Evolutionary conservation across 2,888 invertebrate genomes (phyloP).

Genomic region (Trilocha varians): DNA sequence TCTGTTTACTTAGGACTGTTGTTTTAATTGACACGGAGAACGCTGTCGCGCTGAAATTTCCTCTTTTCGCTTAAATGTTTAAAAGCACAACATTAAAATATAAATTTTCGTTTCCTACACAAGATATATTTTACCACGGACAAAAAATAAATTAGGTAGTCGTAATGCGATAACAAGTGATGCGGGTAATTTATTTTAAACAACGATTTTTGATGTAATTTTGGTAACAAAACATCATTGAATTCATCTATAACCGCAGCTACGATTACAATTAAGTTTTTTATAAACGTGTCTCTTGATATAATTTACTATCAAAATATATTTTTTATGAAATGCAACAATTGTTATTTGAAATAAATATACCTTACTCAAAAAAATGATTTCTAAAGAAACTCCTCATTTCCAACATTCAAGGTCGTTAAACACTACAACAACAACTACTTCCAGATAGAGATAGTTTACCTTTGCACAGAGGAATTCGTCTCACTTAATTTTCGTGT

Average conservation of each 20-base stretch:
- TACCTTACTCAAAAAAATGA: too few species aligned
- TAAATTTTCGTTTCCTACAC: background rate
- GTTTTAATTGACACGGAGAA: conserved; percentile 59
- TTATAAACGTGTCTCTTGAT: too few species aligned
- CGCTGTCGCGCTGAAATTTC: conserved; percentile 39
- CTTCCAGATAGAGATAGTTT: conserved; percentile 2
- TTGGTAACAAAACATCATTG: too few species aligned
- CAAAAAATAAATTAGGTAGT: background rate
- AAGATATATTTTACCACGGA: background rate
- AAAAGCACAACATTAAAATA: conserved; percentile 12
- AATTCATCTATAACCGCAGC: too few species aligned
- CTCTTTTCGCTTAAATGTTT: conserved; percentile 46
- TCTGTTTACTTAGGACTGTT: conserved; percentile 63
- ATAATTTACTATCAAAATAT: too few species aligned
- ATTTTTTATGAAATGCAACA: too few species aligned
- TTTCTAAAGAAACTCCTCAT: too few species aligned
- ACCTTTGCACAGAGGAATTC: background rate
- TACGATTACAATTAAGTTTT: too few species aligned
- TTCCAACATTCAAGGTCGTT: too few species aligned
- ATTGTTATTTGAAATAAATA: too few species aligned
- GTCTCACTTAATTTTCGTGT: conserved; percentile 3
- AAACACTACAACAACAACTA: too few species aligned
- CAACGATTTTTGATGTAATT: too few species aligned
- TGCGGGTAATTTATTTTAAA: background rate
- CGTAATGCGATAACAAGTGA: background rate